A percentile compares a stretch with the other conserved stretches of the same genome.
phyloP scores from a whole-genome alignment of 2,888 invertebrate genomes.

The Tineola bisselliella region DNA sequence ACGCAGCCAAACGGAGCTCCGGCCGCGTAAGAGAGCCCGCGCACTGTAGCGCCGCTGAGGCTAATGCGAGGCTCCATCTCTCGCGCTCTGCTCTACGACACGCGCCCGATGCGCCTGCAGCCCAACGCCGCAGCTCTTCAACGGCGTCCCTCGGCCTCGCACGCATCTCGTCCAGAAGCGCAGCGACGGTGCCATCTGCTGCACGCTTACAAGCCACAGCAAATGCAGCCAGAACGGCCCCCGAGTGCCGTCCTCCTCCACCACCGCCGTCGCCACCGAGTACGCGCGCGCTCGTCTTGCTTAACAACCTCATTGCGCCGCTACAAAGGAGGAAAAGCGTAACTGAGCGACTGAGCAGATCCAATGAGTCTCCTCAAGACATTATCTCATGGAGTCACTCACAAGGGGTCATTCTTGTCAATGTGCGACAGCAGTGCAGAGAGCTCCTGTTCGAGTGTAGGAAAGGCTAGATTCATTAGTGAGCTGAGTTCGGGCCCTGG shows the following conservation, averaged over 20 bases:
- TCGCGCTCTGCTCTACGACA: slow-evolving; percentile 84
- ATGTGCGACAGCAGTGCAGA: slow-evolving; percentile 85
- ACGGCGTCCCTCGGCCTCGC: slow-evolving; percentile 66
- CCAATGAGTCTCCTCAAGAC: too few species aligned
- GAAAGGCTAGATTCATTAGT: slow-evolving; percentile 91
- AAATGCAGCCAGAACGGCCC: slow-evolving; percentile 72
- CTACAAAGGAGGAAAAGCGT: background rate
- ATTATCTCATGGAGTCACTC: slow-evolving; percentile 52
- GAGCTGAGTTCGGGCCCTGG: slow-evolving; percentile 72
- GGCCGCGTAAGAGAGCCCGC: slow-evolving; percentile 68
- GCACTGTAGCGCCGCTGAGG: slow-evolving; percentile 73
- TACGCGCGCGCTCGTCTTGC: slow-evolving; percentile 48
- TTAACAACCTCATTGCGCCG: slow-evolving; percentile 69
- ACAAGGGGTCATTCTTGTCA: slow-evolving; percentile 91
- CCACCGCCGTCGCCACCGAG: slow-evolving; percentile 54
- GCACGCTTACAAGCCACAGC: slow-evolving; percentile 59
- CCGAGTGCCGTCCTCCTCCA: slow-evolving; percentile 75
- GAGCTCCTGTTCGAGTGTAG: slow-evolving; percentile 86
- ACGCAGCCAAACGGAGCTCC: slow-evolving; percentile 87
- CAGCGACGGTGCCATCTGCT: slow-evolving; percentile 91
- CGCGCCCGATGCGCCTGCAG: slow-evolving; percentile 76
- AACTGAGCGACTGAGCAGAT: too few species aligned
- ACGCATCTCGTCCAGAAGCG: slow-evolving; percentile 66
- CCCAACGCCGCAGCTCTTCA: slow-evolving; percentile 80
- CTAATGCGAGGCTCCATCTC: slow-evolving; percentile 55